Percentiles rank a stretch among this genome's conserved stretches.
phyloP scores from a whole-genome alignment of 2,888 invertebrate species.

The Calephelis perditalis region DNA sequence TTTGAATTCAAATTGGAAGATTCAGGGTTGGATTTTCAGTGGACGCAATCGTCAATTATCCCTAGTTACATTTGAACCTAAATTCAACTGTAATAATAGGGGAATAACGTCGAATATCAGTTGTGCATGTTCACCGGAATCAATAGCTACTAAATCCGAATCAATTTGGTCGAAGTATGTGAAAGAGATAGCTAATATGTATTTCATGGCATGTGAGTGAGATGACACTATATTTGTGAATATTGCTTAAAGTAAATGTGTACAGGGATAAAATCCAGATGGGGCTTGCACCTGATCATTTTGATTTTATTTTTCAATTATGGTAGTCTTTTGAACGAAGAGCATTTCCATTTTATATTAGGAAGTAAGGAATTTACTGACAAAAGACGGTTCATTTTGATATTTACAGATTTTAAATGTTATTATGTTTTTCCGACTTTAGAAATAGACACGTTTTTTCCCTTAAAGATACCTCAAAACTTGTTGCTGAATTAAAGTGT shows the following conservation, averaged over 20 bases:
- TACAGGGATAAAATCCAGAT: conserved; percentile 56
- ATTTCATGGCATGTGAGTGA: conserved; percentile 40
- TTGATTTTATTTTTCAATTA: conserved; percentile 70
- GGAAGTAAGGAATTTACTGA: too few relatives aligned
- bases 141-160: conserved; percentile 70
- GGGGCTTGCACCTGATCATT: conserved; percentile 64
- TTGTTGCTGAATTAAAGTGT: too few relatives aligned
- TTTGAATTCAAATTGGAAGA: conserved; percentile 63
- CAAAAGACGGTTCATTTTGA: conserved; percentile 4
- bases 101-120: conserved; percentile 40
- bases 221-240: conserved; percentile 41
- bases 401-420: not conserved
- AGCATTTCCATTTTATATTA: conserved; percentile 9
- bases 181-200: conserved; percentile 45
- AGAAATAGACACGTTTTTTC: too few relatives aligned
- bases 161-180: conserved; percentile 61
- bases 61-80: conserved; percentile 28
- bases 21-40: conserved; percentile 55
- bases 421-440: not conserved
- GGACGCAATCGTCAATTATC: conserved; percentile 37
- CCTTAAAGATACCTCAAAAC: not conserved
- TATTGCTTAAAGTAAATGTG: conserved; percentile 42
- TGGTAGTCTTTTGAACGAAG: conserved; percentile 34
- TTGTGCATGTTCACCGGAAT: conserved; percentile 43
- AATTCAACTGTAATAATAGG: conserved; percentile 34